phyloP scores from a whole-genome alignment of 1,140 invertebrate species.

The Nasonia vitripennis region DNA sequence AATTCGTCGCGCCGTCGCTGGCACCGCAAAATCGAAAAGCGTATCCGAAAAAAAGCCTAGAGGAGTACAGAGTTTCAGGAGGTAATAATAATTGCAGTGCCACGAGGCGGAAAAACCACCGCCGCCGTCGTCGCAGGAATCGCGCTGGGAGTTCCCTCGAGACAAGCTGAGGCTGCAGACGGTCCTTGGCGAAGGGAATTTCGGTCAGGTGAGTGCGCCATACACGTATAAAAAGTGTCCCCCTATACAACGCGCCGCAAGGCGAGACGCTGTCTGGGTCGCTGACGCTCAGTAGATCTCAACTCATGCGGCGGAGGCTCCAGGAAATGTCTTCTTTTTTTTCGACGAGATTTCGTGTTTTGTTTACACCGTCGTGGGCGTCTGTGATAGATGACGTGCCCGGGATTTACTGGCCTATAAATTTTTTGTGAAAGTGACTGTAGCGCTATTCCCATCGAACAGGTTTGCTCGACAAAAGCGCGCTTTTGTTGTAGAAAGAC shows the following conservation, averaged over 20 bases:
- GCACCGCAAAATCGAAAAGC: too few species aligned
- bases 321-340: neutral
- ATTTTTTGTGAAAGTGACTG: neutral
- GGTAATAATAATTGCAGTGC: constrained; percentile 61
- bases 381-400: neutral
- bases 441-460: neutral
- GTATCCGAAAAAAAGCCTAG: neutral
- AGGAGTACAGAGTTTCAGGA: neutral
- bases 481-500: too few species aligned
- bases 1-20: too few species aligned
- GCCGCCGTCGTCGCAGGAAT: constrained; percentile 75
- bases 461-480: neutral
- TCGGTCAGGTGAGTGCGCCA: constrained; percentile 81
- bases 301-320: neutral
- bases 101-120: constrained; percentile 74
- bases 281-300: neutral
- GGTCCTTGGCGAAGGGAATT: constrained; percentile 88
- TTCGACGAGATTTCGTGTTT: neutral
- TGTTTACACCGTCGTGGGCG: neutral
- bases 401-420: neutral
- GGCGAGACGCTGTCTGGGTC: neutral
- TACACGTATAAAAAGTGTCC: constrained; percentile 3
- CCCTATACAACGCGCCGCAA: neutral
- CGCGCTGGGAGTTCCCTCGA: constrained; percentile 86
- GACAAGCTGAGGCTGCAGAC: constrained; percentile 87